Evolutionary conservation across 2,888 invertebrate genomes (phyloP).

Genomic region (Cryptus viduatorius): DNA sequence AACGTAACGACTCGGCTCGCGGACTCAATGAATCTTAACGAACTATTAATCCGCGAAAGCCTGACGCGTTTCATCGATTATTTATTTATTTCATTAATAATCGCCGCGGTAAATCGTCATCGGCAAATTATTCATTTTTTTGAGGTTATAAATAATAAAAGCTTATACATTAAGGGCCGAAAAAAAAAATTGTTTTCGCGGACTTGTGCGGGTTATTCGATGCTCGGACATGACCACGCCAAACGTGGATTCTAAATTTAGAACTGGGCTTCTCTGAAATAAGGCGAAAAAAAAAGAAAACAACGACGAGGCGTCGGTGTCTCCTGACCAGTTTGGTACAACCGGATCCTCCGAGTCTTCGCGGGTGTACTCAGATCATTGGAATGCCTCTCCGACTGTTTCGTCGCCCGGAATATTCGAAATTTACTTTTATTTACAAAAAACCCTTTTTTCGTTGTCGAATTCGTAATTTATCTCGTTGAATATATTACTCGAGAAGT

Average conservation of each 20-base stretch:
- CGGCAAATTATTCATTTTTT: background rate
- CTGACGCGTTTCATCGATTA: constrained; percentile 8
- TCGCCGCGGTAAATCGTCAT: background rate
- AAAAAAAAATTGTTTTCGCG: constrained; percentile 48
- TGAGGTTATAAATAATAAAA: background rate
- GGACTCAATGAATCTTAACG: constrained; percentile 29
- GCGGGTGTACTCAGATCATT: background rate
- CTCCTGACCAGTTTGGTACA: constrained; percentile 59
- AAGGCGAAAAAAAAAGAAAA: constrained; percentile 42
- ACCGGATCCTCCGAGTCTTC: constrained; percentile 48
- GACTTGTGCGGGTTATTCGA: constrained; percentile 4
- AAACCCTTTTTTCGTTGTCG: constrained; percentile 12
- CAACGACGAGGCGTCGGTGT: constrained; percentile 39
- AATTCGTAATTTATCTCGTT: background rate
- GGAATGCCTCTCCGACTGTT: constrained; percentile 1
- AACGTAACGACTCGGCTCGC: background rate
- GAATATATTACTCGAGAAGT: background rate
- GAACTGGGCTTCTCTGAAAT: constrained; percentile 54
- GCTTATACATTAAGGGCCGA: constrained; percentile 26
- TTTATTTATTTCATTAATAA: constrained; percentile 1
- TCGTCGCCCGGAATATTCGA: constrained; percentile 11
- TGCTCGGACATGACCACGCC: constrained; percentile 50
- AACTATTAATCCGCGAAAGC: constrained; percentile 29
- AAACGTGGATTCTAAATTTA: constrained; percentile 69
- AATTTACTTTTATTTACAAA: background rate